A percentile compares a stretch with the other conserved stretches of the same genome.
These are phyloP conservation scores for Gymnocheta viridis DNA, from an alignment of 2,888 invertebrate species.

Conservation along the genomic window DNA sequence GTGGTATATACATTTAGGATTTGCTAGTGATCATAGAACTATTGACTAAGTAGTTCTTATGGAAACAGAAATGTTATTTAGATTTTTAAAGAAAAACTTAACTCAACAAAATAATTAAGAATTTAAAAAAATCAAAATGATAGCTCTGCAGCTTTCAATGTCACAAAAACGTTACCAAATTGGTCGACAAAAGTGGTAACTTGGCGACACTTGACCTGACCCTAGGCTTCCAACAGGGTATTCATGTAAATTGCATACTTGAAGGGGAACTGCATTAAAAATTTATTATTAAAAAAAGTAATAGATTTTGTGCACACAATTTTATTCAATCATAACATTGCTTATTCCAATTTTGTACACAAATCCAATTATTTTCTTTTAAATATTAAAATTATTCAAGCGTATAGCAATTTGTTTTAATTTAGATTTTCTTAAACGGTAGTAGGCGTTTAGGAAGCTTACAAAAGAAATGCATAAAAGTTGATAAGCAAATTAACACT, in stretches of 20 bases:
- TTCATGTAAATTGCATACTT: slow-evolving; percentile 2
- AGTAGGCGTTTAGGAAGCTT: slow-evolving; percentile 48
- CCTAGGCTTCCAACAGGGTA: no score
- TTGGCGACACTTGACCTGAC: no score
- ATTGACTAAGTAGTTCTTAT: no score
- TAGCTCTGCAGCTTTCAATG: no score
- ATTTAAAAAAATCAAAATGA: no score
- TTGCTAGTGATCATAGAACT: no score
- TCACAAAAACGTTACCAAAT: no score
- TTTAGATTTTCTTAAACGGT: slow-evolving; percentile 34
- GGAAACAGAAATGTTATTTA: no score
- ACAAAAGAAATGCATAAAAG: background rate
- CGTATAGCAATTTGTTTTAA: slow-evolving; percentile 12
- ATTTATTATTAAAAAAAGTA: background rate
- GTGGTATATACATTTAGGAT: no score
- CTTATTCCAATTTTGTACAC: background rate
- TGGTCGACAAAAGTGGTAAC: no score
- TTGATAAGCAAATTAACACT: slow-evolving; percentile 39
- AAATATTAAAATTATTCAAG: slow-evolving; percentile 7
- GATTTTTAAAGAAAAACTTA: no score
- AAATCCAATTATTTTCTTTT: slow-evolving; percentile 2
- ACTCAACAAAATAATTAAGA: no score
- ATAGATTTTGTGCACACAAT: background rate
- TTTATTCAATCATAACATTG: background rate
- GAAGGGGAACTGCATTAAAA: background rate